Conservation (phyloP, 1,140 invertebrate species). For the Psilanteris sp. region DNA sequence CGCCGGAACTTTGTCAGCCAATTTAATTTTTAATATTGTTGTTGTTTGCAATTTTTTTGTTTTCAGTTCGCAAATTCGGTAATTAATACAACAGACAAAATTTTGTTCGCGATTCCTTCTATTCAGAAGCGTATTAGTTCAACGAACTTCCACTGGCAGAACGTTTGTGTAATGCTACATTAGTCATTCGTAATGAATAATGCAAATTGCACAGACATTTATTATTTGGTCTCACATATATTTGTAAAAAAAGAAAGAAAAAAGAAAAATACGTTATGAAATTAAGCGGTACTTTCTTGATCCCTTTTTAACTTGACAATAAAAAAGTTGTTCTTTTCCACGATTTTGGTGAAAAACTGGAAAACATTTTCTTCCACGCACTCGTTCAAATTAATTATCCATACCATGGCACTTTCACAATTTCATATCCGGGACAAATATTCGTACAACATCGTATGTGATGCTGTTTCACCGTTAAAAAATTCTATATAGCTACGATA, state of each 20-base stretch:
- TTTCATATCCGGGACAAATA: slow-evolving; percentile 21
- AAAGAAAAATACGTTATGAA: slow-evolving; percentile 14
- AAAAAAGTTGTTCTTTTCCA: neutral
- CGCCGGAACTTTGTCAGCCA: too few relatives aligned
- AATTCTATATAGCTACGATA: too few relatives aligned
- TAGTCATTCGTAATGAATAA: slow-evolving; percentile 27
- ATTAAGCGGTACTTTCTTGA: neutral
- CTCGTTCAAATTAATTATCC: neutral
- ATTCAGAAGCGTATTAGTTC: neutral
- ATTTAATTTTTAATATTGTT: too few relatives aligned
- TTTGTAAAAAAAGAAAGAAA: too few relatives aligned
- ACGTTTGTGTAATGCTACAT: slow-evolving; percentile 17
- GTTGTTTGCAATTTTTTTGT: too few relatives aligned
- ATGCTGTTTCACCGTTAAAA: neutral
- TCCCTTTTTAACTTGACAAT: slow-evolving; percentile 3
- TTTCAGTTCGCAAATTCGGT: too few relatives aligned
- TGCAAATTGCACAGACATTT: slow-evolving; percentile 21
- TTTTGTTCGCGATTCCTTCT: too few relatives aligned
- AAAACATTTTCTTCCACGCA: neutral
- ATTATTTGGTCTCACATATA: slow-evolving; percentile 24
- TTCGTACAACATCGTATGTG: slow-evolving; percentile 13
- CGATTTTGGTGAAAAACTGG: neutral
- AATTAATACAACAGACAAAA: too few relatives aligned
- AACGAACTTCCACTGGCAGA: slow-evolving; percentile 1
- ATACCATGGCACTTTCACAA: slow-evolving; percentile 8